Base-by-base conservation (phyloP, 2,113 vertebrate species). In the Tonatia bakeri region DNA sequence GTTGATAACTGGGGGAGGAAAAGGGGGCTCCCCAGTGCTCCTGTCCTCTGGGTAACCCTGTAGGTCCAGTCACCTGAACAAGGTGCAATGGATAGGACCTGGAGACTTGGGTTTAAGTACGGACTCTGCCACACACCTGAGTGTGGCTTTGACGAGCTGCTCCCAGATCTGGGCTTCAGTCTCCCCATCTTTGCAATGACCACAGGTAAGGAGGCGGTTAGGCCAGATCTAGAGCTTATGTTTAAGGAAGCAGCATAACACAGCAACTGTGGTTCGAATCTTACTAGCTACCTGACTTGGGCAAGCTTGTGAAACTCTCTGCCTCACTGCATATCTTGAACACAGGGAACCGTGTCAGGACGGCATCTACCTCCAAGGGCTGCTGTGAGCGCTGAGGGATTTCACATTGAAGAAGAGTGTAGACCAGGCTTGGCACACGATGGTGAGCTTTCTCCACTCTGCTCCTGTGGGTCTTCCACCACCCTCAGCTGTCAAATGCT, bases 41-140 rank as follows among this genome's bases (percentile, higher is more conserved):
- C 69, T 56, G 54, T 73, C 95, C 83, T 93, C 87, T 19, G 36
- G 61, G 73, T 86, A 95, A 94, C 91, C 93, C 79, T 80, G 56
- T 45, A 69, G 70, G 20, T 84, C 0, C 3, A 59, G 40, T 88
- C 76, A 92, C 85, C 92, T 92, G 85, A 97, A 88, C 40, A 38
- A 14, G 14, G 61, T 73, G 28, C 67, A 82, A 15, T 7, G 47
- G 24, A 75, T 12, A 12, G 38, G 5, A n/a, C 54, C 38, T 50
- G 12, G 69, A 52, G 40, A n/a, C 33, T 20, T 6, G 0, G n/a
- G 22, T 31, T 61, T 36, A 33, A 59, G 20, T 36, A 22, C 72
- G 26, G 50, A 75, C n/a, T 87, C 76, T n/a, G 33, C 16, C 54
- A 52, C 2, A 16, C 26, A 76, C 16, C 33, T 3, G 28, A 2